Evolutionary conservation across 2,113 vertebrate genomes (phyloP), one percentile per base, ranked within the genome.

Genomic region (Maccullochella peelii): DNA sequence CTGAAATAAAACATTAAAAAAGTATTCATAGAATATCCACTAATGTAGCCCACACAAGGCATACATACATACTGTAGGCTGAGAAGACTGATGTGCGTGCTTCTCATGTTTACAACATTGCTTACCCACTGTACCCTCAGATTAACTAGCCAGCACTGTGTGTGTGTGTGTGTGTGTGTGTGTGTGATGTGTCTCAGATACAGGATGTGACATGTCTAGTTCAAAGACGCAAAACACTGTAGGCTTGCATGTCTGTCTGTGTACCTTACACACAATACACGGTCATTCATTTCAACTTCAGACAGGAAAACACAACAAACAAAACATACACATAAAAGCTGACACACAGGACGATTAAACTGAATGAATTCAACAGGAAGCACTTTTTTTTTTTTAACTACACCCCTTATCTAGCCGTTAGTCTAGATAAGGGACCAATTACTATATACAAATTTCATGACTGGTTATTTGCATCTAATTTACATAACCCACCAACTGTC

Each of bases 401-500:
- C 78, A 57, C 25, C 80, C 88, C 63, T 92, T 83, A 91, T 86
- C 82, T 80, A 74, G 91, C 89, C 89, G 87, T 93, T 92, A 90
- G 77, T 82, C 81, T n/a, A n/a, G n/a, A n/a, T n/a, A n/a, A n/a
- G n/a, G n/a, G n/a, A n/a, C n/a, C 86, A 92, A 89, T 94, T 90
- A 90, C 87, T 88, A 85, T 80, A 93, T 83, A 92, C 89, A 94
- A 93, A 94, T 91, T 47, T 83, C 83, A 82, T 15, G 57, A 70
- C 71, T 75, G 65, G 77, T 82, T 65, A 89, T 94, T 94, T 94
- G 93, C 90, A 94, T 94, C 21, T 80, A 0, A 89, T 94, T 94
- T 94, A 86, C 91, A 94, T 94, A 91, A 92, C 47, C 88, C 88
- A 90, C 93, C 94, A 94, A 94, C 94, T 94, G 94, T 92, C 94